A percentile compares a stretch with the other conserved stretches of the same genome.
Conservation (phyloP, 2,888 invertebrate species). For the Netelia fuscicornis region DNA sequence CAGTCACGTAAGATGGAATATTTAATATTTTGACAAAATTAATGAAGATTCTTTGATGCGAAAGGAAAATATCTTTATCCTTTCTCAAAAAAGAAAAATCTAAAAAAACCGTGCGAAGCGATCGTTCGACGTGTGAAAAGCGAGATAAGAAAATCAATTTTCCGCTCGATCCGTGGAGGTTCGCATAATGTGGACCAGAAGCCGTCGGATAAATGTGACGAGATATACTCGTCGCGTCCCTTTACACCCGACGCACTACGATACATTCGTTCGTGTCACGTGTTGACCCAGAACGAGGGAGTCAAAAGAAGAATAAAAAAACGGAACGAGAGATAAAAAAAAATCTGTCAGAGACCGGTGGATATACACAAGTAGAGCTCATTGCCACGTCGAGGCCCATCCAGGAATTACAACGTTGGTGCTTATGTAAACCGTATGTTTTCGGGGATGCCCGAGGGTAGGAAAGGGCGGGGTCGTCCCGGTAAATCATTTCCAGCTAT, state of each 20-base stretch:
- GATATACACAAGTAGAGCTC: slow-evolving; percentile 59
- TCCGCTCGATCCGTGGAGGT: neutral
- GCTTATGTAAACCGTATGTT: slow-evolving; percentile 79
- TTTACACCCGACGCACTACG: no score
- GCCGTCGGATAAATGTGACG: no score
- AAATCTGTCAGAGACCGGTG: slow-evolving; percentile 44
- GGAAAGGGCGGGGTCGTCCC: slow-evolving; percentile 60
- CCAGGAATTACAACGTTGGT: slow-evolving; percentile 75
- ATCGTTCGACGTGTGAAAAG: neutral
- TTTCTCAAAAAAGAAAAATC: neutral
- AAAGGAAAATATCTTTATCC: neutral
- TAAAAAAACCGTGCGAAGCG: neutral
- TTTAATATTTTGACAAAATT: no score
- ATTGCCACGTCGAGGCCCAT: slow-evolving; percentile 63
- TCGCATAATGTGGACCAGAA: no score
- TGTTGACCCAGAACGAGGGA: neutral
- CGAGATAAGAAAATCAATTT: neutral
- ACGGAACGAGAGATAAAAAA: slow-evolving; percentile 17
- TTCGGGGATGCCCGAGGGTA: slow-evolving; percentile 66
- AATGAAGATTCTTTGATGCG: no score
- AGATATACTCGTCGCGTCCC: no score
- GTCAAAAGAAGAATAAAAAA: neutral
- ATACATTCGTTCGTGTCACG: slow-evolving; percentile 10
- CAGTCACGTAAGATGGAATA: no score
- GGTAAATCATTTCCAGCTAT: slow-evolving; percentile 78